Conservation (phyloP, 2,113 vertebrate species). For the Axis porcinus region DNA sequence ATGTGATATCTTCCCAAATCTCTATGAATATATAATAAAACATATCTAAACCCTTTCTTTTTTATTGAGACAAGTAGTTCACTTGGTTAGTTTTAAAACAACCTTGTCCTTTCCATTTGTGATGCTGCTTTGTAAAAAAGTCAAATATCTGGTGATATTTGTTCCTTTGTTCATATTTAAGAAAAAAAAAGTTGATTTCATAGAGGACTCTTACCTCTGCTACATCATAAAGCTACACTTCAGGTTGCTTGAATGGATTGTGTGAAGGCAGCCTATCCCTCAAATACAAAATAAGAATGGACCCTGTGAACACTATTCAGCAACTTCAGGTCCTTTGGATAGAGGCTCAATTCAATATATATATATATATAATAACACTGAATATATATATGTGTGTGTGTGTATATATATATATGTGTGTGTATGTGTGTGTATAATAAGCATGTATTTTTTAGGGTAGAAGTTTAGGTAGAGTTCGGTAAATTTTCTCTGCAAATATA, state of each 20-base stretch:
- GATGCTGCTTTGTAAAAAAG: not conserved
- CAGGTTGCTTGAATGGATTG: not conserved
- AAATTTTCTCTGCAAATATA: not conserved
- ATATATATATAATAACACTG: not conserved
- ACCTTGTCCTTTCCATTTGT: not conserved
- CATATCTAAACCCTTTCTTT: not conserved
- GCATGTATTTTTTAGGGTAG: not conserved
- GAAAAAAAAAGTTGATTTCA: not conserved
- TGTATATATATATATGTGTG: not conserved
- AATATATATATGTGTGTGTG: too few relatives aligned
- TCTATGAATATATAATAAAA: not conserved
- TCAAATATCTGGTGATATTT: not conserved
- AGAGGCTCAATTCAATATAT: not conserved
- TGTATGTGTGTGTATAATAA: not conserved
- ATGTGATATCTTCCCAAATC: not conserved
- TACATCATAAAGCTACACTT: not conserved
- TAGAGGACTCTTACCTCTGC: not conserved
- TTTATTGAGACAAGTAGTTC: not conserved
- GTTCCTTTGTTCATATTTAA: not conserved
- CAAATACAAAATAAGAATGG: not conserved
- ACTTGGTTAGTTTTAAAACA: not conserved
- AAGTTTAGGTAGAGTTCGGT: not conserved
- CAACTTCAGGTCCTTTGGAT: not conserved
- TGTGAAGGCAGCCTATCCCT: not conserved
- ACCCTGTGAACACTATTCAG: not conserved